Conservation (phyloP, 2,113 vertebrate species). For the Aspiorhynchus laticeps region DNA sequence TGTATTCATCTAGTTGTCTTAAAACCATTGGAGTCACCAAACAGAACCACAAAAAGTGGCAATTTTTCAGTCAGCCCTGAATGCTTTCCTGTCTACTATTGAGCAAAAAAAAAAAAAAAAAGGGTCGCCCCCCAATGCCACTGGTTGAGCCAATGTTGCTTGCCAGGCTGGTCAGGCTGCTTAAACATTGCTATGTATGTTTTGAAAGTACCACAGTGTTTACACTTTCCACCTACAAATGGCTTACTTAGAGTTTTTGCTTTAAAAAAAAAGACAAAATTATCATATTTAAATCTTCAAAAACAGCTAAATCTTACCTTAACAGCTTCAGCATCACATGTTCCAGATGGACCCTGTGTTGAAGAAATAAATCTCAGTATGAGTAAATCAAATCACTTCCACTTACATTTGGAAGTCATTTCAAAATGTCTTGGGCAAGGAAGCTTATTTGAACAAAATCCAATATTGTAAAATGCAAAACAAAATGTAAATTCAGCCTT, state of each 20-base stretch:
- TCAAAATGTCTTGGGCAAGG: neutral
- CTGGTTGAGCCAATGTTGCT: neutral
- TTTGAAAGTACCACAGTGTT: neutral
- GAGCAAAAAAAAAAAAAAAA: neutral
- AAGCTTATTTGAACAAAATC: neutral
- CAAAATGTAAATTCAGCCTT: neutral
- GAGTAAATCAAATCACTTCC: neutral
- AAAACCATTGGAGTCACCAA: neutral
- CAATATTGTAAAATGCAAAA: neutral
- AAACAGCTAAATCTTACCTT: conserved; percentile 53
- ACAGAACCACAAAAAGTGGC: neutral
- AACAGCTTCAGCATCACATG: conserved; percentile 41
- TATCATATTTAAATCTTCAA: neutral
- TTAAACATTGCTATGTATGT: neutral
- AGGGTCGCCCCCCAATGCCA: neutral
- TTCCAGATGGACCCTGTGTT: conserved; percentile 53
- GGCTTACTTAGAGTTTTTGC: neutral
- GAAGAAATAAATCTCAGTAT: conserved; percentile 15
- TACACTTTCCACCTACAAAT: neutral
- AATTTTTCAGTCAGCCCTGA: neutral
- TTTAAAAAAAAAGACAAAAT: neutral
- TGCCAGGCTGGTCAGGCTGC: neutral
- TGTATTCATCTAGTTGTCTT: neutral
- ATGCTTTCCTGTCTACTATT: neutral
- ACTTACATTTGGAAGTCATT: neutral